Base-by-base conservation (phyloP, 2,888 invertebrate species). In the Falcaria lacertinaria region DNA sequence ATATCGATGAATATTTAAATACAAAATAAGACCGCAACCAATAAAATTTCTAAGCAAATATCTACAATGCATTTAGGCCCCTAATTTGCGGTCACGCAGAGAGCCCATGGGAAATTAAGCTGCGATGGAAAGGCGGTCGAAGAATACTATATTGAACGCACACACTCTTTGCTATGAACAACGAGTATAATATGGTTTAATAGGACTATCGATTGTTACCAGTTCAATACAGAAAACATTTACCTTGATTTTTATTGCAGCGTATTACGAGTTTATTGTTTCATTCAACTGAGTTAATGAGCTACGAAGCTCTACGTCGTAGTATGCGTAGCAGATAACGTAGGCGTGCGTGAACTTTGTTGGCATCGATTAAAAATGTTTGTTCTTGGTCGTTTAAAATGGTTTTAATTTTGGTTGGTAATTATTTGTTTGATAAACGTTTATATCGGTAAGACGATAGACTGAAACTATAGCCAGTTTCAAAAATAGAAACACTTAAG, bases 81-180 rank as follows among this genome's bases (percentile, higher is more conserved):
- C 64, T 70, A 71, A 74, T 79, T 79, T 75, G 74, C 62, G 77
- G 74, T 70, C 76, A 67, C 68, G 63, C 57, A 59, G 61, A 47
- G 42, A 51, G 46, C 82, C 71, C 82, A 47, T 52, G 82, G 81
- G 80, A 81, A 83, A 84, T 82, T 78, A 76, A 60, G 65, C 54
- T 55, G 53, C 60, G 61, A 71, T 67, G 63, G 61, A 62, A 67
- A 74, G 66, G 69, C 62, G 51, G 63, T 56, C 62, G 53, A 54
- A 50, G 64, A 67, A 72, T 70, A 69, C 55, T 57, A 54, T 69
- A 71, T 58, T 62, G 61, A 58, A 51, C 55, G 14, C 22, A 37
- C 37, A 52, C 48, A 50, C 49, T 50, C 50, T 53, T 59, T 52
- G 45, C 47, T 46, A 43, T 34, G 51, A n/a, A n/a, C n/a, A n/a